Percentiles rank a stretch among this genome's conserved stretches.
phyloP scores from a whole-genome alignment of 2,888 invertebrate genomes.

The Drosophila nigricruria region DNA sequence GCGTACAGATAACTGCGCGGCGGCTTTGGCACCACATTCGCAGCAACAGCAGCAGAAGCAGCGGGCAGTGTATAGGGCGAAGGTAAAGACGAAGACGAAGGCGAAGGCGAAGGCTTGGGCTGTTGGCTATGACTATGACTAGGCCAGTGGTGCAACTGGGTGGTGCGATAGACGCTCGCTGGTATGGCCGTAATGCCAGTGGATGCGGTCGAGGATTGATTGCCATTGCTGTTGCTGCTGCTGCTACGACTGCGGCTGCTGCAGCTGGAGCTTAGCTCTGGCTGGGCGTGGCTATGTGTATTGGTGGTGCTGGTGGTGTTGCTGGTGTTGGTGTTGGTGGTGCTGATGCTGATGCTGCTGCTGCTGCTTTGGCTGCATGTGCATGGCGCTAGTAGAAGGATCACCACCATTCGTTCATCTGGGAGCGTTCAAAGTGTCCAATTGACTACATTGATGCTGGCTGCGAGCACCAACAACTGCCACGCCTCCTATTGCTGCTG shows the following conservation, averaged over 20 bases:
- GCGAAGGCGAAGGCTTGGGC: slow-evolving; percentile 14
- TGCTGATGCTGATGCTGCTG: slow-evolving; percentile 54
- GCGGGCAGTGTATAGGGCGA: slow-evolving; percentile 7
- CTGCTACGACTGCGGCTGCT: slow-evolving; percentile 59
- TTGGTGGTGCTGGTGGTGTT: slow-evolving; percentile 36
- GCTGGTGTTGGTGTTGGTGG: slow-evolving; percentile 32
- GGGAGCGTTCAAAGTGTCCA: slow-evolving; percentile 65
- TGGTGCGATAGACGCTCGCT: slow-evolving; percentile 55
- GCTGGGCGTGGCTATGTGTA: slow-evolving; percentile 16
- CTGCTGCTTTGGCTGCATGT: slow-evolving; percentile 75
- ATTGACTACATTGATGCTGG: slow-evolving; percentile 61
- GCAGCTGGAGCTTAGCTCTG: slow-evolving; percentile 15
- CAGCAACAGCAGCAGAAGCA: slow-evolving; percentile 26
- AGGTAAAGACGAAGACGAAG: slow-evolving; percentile 1
- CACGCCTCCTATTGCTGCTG: not conserved
- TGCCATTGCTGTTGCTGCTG: slow-evolving; percentile 62
- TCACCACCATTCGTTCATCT: slow-evolving; percentile 86
- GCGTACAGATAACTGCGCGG: slow-evolving; percentile 70
- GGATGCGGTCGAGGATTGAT: slow-evolving; percentile 81
- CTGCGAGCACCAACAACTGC: not conserved
- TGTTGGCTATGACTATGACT: slow-evolving; percentile 72
- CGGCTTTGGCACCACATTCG: slow-evolving; percentile 83
- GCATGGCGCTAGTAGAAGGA: slow-evolving; percentile 85
- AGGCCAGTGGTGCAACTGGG: slow-evolving; percentile 50
- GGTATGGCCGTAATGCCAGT: slow-evolving; percentile 84